phyloP scores from a whole-genome alignment of 2,797 vertebrate species.

The Enteromius anoplus region DNA sequence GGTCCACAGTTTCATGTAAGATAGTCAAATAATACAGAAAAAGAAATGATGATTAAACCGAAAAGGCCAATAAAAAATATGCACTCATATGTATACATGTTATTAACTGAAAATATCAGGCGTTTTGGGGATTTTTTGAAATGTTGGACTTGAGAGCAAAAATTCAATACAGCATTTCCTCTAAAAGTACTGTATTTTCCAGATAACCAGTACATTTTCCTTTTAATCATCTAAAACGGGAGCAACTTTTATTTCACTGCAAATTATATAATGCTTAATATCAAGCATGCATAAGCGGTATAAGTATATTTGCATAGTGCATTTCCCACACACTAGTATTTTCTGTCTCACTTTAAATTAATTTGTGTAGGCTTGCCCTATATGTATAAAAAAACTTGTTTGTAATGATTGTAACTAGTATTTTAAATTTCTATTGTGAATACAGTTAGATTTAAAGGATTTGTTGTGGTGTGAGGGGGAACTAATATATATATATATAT shows the following conservation, averaged over 20 bases:
- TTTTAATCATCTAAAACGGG: not conserved
- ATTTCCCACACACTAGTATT: not conserved
- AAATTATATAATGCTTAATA: not conserved
- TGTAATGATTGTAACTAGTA: not conserved
- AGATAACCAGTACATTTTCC: not conserved
- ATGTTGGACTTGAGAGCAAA: not conserved
- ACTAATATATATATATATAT: too few species aligned
- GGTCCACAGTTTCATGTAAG: conserved; percentile 41
- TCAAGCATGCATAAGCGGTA: too few species aligned
- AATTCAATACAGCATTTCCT: not conserved
- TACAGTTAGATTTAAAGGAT: not conserved
- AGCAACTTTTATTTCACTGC: not conserved
- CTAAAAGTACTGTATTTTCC: not conserved
- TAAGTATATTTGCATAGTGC: not conserved
- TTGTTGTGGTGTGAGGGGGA: not conserved
- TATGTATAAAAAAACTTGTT: not conserved
- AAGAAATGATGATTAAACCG: not conserved
- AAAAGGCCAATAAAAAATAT: not conserved
- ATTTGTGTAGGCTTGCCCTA: not conserved
- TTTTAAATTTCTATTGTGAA: not conserved
- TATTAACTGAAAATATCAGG: not conserved
- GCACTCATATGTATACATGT: not conserved
- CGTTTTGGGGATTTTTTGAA: not conserved
- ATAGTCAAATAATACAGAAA: conserved; percentile 24
- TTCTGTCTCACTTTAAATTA: not conserved